Evolutionary conservation across 1,140 invertebrate genomes (phyloP).

Genomic region (Aplysia californica): DNA sequence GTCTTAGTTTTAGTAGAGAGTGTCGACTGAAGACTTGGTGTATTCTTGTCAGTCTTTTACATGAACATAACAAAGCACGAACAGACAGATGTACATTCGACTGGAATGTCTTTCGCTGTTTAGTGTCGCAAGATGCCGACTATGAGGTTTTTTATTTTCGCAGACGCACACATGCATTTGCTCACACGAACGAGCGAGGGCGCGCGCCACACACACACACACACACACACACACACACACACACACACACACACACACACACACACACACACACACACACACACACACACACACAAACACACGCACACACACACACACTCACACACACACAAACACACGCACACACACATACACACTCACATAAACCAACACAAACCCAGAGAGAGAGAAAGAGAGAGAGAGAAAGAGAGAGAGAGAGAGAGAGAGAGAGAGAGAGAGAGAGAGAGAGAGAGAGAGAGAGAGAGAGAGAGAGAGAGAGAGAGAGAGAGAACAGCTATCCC

Average conservation of each 20-base stretch:
- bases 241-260: conserved; percentile 3
- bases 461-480: neutral
- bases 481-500: neutral
- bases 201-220: too few relatives aligned
- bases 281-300: too few relatives aligned
- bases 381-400: conserved; percentile 5
- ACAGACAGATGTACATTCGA: neutral
- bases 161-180: neutral
- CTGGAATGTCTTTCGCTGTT: neutral
- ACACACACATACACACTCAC: too few relatives aligned
- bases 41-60: neutral
- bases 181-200: too few relatives aligned
- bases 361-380: too few relatives aligned
- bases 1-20: neutral
- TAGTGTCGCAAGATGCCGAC: neutral
- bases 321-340: too few relatives aligned
- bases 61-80: neutral
- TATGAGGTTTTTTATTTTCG: neutral
- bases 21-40: neutral
- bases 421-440: conserved; percentile 8
- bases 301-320: too few relatives aligned
- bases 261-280: too few relatives aligned
- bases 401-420: conserved; percentile 18
- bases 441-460: conserved; percentile 8
- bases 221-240: neutral